Evolutionary conservation across 2,888 invertebrate species (phyloP), one percentile per base, ranked within the genome.

Genomic region (Bembecia ichneumoniformis): DNA sequence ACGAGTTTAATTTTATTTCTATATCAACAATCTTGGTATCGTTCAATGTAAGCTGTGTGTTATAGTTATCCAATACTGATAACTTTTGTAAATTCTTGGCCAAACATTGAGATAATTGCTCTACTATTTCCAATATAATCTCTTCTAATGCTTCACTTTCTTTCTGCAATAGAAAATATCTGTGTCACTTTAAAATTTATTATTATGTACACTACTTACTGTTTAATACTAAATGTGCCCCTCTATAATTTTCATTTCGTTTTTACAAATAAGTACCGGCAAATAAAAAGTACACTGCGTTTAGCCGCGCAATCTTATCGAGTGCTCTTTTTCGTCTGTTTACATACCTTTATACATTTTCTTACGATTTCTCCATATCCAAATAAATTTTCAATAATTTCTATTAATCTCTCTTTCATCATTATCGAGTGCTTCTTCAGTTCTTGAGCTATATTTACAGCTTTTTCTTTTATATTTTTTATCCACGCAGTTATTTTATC

Each of bases 271-370:
- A 17, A 1, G 5, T 28, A n/a, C n/a, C n/a, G n/a, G 20, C 20
- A 28, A 28, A 28, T 28, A 7, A 28, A 28, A 28, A 28, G 20
- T 7, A 7, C 20, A 28, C 7, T 28, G n/a, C n/a, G n/a, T 28
- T 2, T 28, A 28, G 20, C 20, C 20, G 20, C 20, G 20, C 7
- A 28, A 28, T 28, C 7, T 28, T 28, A 28, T 28, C 20, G 7
- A 28, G 20, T 28, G 20, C 20, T 28, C 20, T 28, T 28, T 28
- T 28, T 28, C n/a, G 28, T 28, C 28, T 28, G 28, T 2, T 28
- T 34, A 47, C 51, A 59, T 65, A 76, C 77, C 49, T 64, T 46
- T 20, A 72, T 49, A 58, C 77, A 77, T 55, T 62, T 51, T 53
- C 64, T 64, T 3, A 70, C 56, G 14, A 60, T 49, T 48, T 68